Evolutionary conservation across 2,797 vertebrate genomes (phyloP).

Genomic region (Nyctalus aviator): DNA sequence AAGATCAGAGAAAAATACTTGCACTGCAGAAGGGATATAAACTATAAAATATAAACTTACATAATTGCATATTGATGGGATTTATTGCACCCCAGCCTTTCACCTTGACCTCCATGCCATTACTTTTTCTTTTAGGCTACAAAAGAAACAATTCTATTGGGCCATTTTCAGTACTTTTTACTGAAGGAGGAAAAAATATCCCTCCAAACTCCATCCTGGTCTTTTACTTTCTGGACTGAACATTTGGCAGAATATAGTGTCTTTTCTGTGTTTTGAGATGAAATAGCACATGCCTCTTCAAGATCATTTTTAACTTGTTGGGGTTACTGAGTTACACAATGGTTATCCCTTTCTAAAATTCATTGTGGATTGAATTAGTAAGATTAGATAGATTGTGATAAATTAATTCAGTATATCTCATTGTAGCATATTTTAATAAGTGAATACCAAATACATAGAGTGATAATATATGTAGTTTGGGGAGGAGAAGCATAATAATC

Average conservation of each 20-base stretch:
- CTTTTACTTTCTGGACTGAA: not conserved
- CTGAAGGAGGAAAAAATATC: not conserved
- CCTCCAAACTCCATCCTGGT: not conserved
- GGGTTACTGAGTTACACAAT: not conserved
- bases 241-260: not conserved
- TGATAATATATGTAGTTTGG: conserved; percentile 51
- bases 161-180: conserved; percentile 28
- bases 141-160: not conserved
- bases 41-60: not conserved
- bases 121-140: not conserved
- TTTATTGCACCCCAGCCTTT: not conserved
- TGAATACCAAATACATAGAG: conserved; percentile 70
- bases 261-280: conserved; percentile 24
- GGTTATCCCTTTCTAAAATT: conserved; percentile 53
- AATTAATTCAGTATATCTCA: conserved; percentile 58
- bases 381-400: conserved; percentile 65
- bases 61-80: not conserved
- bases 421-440: conserved; percentile 73
- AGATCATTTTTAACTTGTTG: not conserved
- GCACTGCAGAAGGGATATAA: not conserved
- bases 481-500: conserved; percentile 14
- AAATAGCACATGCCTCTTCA: conserved; percentile 62
- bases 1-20: not conserved
- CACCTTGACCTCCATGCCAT: conserved; percentile 30
- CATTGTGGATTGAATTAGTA: conserved; percentile 19